Conservation (phyloP, 2,797 vertebrate genomes). For the Acanthurus tractus region DNA sequence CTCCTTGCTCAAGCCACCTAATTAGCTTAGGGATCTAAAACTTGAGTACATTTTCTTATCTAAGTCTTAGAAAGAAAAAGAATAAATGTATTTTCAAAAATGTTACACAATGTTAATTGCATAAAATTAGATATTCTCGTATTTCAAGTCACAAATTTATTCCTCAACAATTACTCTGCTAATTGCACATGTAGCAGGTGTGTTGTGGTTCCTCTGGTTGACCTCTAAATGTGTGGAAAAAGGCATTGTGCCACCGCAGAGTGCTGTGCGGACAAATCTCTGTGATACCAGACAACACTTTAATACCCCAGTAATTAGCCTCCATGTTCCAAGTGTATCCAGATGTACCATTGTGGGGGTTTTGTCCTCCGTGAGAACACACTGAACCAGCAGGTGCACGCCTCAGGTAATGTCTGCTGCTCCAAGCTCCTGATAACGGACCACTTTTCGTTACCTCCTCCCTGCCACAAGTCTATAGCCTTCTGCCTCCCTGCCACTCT, state of each 20-base stretch:
- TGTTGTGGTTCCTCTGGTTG: conserved; percentile 21
- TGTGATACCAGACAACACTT: conserved; percentile 51
- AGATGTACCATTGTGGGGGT: conserved; percentile 55
- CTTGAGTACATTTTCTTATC: neutral
- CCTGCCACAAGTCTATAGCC: conserved; percentile 32
- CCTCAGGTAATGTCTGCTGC: conserved; percentile 68
- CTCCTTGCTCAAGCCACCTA: too few species aligned
- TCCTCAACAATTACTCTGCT: conserved; percentile 1
- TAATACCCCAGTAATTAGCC: conserved; percentile 55
- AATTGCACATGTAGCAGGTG: neutral
- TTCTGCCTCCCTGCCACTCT: conserved; percentile 23
- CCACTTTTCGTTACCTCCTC: conserved; percentile 6
- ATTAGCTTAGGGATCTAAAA: neutral
- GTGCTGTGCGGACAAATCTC: conserved; percentile 45
- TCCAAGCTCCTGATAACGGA: conserved; percentile 55
- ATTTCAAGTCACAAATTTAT: neutral
- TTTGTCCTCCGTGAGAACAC: conserved; percentile 50
- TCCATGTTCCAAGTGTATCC: conserved; percentile 51
- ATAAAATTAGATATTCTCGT: neutral
- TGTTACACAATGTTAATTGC: neutral
- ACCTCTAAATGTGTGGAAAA: conserved; percentile 53
- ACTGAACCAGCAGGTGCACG: conserved; percentile 71
- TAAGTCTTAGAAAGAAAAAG: neutral
- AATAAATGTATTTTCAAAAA: neutral
- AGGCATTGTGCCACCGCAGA: conserved; percentile 30